These are phyloP conservation scores for Synergus gifuensis DNA, from an alignment of 2,888 invertebrate species.

Conservation along the genomic window DNA sequence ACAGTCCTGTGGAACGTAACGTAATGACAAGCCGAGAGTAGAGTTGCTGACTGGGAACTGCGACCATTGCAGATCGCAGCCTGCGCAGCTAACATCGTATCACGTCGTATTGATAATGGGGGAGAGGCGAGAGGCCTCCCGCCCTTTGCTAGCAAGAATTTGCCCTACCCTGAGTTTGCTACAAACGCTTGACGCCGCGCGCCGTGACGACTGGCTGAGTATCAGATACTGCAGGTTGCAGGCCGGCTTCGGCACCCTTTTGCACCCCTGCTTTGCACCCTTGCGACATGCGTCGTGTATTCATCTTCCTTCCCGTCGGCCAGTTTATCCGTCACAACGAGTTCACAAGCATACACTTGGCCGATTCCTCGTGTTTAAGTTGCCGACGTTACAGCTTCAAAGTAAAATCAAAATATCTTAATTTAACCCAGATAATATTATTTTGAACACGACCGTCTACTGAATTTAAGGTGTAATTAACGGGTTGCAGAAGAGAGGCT, in stretches of 20 bases:
- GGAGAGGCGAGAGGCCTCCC: constrained; percentile 6
- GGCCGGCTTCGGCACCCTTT: not conserved
- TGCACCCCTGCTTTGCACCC: not conserved
- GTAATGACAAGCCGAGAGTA: not conserved
- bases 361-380: constrained; percentile 16
- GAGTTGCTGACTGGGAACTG: not conserved
- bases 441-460: not conserved
- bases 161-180: not conserved
- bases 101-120: not conserved
- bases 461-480: not conserved
- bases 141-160: constrained; percentile 1
- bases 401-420: not conserved
- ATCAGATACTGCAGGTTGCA: not conserved
- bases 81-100: constrained; percentile 23
- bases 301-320: constrained; percentile 16
- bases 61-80: not conserved
- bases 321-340: constrained; percentile 10
- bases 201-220: not conserved
- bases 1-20: not conserved
- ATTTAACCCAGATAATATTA: not conserved
- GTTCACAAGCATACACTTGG: constrained; percentile 8
- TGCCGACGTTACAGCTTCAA: not conserved
- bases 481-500: not conserved
- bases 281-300: constrained; percentile 32
- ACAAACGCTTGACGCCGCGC: not conserved